Percentiles rank a stretch among this genome's conserved stretches.
Evolutionary conservation across 2,888 invertebrate species (phyloP).

Genomic region (Ecdyonurus torrentis): DNA sequence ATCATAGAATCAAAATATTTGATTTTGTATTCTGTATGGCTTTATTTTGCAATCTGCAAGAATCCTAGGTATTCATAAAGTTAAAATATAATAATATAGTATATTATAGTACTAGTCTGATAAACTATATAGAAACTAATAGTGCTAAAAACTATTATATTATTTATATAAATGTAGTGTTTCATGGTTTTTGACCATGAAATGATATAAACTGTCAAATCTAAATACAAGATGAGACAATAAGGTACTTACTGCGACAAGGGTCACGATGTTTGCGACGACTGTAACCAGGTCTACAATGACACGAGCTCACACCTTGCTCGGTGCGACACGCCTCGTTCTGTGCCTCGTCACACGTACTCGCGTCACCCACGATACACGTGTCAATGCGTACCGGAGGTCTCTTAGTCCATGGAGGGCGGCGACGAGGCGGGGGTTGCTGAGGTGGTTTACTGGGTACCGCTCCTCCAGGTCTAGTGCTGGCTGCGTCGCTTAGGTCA

Average conservation of each 20-base stretch:
- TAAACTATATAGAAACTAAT: too few relatives aligned
- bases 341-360: constrained; percentile 75
- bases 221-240: too few relatives aligned
- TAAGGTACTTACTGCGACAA: constrained; percentile 40
- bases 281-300: constrained; percentile 56
- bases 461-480: neutral
- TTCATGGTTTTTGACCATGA: too few relatives aligned
- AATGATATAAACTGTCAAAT: too few relatives aligned
- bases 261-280: constrained; percentile 55
- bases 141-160: too few relatives aligned
- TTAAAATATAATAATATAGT: too few relatives aligned
- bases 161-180: too few relatives aligned
- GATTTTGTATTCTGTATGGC: too few relatives aligned
- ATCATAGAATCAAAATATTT: too few relatives aligned
- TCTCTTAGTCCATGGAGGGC: neutral
- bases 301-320: constrained; percentile 71
- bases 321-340: constrained; percentile 79
- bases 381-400: constrained; percentile 58
- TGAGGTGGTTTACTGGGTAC: constrained; percentile 14
- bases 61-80: too few relatives aligned
- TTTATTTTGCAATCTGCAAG: too few relatives aligned
- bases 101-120: too few relatives aligned
- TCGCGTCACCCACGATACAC: constrained; percentile 83
- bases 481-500: neutral
- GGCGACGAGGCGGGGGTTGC: constrained; percentile 13